phyloP scores from a whole-genome alignment of 1,140 invertebrate genomes.

The Chelonus insularis region DNA sequence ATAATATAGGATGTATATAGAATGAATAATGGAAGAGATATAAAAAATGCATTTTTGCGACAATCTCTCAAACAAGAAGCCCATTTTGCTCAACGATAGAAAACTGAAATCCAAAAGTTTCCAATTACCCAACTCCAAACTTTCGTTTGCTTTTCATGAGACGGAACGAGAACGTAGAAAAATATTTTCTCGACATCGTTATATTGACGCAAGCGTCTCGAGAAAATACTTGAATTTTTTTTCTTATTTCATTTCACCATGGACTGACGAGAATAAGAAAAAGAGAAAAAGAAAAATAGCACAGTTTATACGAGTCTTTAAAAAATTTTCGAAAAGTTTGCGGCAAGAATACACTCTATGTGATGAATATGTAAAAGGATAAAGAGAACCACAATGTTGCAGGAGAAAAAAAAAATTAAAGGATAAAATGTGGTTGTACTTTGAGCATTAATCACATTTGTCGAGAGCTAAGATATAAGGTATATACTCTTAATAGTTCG shows the following conservation, averaged over 20 bases:
- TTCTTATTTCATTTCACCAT: not conserved
- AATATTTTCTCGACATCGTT: too few relatives aligned
- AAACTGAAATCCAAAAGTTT: conserved; percentile 15
- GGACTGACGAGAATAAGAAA: not conserved
- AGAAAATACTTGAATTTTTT: not conserved
- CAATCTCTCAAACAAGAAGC: not conserved
- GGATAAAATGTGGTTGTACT: conserved; percentile 25
- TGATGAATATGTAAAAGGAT: not conserved
- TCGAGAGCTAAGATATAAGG: conserved; percentile 22
- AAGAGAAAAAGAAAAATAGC: not conserved
- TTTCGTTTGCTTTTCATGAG: not conserved
- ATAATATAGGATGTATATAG: not conserved
- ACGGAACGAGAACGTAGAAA: not conserved
- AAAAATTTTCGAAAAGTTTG: not conserved
- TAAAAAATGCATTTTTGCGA: not conserved
- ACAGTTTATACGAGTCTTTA: not conserved
- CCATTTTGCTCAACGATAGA: not conserved
- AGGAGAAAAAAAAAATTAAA: not conserved
- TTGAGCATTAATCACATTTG: conserved; percentile 37
- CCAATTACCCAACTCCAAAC: conserved; percentile 17
- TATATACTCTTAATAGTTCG: conserved; percentile 2
- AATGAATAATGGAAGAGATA: not conserved
- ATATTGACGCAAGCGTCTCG: too few relatives aligned
- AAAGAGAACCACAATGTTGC: not conserved
- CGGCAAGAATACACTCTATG: not conserved